Percentiles rank a stretch among this genome's conserved stretches.
Evolutionary conservation across 2,888 invertebrate species (phyloP).

Genomic region (Dasysyrphus tricinctus): DNA sequence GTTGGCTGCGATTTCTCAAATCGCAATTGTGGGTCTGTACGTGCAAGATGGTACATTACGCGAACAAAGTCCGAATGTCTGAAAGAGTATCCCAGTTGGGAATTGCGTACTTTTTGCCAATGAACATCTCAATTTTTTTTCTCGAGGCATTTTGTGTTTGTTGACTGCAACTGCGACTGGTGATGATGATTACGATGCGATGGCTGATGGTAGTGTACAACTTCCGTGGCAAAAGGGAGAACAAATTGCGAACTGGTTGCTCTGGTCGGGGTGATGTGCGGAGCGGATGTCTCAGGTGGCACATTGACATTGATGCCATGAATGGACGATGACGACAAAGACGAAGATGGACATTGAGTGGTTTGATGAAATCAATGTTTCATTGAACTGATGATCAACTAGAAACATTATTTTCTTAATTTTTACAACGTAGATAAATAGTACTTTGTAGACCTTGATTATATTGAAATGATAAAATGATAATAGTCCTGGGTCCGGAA

Average conservation of each 20-base stretch:
- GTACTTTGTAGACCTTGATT: too few relatives aligned
- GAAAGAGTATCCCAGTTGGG: slow-evolving; percentile 59
- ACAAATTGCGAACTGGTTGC: slow-evolving; percentile 68
- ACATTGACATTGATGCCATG: slow-evolving; percentile 69
- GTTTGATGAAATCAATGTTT: slow-evolving; percentile 30
- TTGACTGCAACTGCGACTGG: background rate
- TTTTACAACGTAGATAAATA: background rate
- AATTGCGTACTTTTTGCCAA: slow-evolving; percentile 49
- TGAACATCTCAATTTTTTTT: slow-evolving; percentile 69
- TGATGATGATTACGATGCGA: too few relatives aligned
- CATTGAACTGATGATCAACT: slow-evolving; percentile 9
- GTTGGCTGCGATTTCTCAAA: background rate
- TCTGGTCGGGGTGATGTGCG: slow-evolving; percentile 49
- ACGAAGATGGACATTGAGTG: slow-evolving; percentile 7
- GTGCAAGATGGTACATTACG: slow-evolving; percentile 49
- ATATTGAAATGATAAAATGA: too few relatives aligned
- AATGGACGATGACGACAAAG: slow-evolving; percentile 44
- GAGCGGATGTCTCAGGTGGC: slow-evolving; percentile 49
- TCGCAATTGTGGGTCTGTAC: slow-evolving; percentile 42
- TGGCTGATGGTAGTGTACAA: slow-evolving; percentile 37
- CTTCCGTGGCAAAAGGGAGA: slow-evolving; percentile 64
- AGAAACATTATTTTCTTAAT: background rate
- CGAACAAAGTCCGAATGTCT: slow-evolving; percentile 60
- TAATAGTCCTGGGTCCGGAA: too few relatives aligned
- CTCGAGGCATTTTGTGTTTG: slow-evolving; percentile 17